A percentile compares a stretch with the other conserved stretches of the same genome.
Evolutionary conservation across 2,797 vertebrate genomes (phyloP).

Genomic region (Mormyrops attenuatus): DNA sequence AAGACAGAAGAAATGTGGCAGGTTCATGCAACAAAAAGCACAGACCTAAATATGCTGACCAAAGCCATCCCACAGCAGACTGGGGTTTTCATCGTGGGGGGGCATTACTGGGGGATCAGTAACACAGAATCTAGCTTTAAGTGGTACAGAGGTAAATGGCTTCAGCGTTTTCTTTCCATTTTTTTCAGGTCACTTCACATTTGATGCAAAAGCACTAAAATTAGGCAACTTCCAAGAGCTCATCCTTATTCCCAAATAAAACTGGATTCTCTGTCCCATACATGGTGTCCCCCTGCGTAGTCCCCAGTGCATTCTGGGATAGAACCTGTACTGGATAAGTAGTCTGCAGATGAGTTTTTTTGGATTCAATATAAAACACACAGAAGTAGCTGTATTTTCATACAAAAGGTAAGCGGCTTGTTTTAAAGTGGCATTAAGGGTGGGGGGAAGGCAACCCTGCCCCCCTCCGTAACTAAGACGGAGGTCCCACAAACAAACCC

Average conservation of each 20-base stretch:
- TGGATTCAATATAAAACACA: background rate
- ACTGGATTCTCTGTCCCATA: background rate
- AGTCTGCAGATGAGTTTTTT: background rate
- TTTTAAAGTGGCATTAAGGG: background rate
- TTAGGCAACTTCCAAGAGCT: background rate
- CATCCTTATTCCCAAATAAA: background rate
- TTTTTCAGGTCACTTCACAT: background rate
- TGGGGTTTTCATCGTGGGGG: background rate
- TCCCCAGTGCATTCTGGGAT: background rate
- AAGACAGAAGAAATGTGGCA: background rate
- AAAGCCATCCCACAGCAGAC: background rate
- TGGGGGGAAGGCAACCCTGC: background rate
- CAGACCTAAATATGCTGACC: background rate
- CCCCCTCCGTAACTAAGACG: constrained; percentile 5
- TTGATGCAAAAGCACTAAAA: background rate
- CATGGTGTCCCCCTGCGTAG: background rate
- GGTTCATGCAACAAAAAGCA: background rate
- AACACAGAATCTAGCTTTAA: background rate
- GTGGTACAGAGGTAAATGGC: background rate
- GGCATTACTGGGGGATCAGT: background rate
- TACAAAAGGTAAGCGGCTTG: background rate
- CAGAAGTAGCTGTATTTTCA: background rate
- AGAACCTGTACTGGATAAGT: background rate
- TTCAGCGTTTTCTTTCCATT: background rate
- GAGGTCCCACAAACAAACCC: constrained; percentile 34